Percentiles rank a stretch among this genome's conserved stretches.
phyloP scores from a whole-genome alignment of 1,140 invertebrate species.

The roundworm (Caenorhabditis elegans) region DNA sequence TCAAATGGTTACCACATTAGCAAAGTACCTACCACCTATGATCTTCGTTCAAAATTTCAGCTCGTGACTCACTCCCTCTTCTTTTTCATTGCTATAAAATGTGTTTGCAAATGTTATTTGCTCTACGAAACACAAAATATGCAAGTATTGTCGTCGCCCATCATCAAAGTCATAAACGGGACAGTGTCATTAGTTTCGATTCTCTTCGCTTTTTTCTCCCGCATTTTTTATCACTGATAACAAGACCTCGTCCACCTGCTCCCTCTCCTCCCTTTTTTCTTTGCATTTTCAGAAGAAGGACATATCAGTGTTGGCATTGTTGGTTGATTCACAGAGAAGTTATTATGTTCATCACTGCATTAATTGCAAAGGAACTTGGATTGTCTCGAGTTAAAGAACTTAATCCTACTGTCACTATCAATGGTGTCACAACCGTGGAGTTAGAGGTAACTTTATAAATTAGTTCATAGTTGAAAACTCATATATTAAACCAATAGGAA shows the following conservation, averaged over 20 bases:
- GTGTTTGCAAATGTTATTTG: conserved; percentile 14
- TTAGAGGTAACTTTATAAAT: neutral
- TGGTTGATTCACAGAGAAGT: neutral
- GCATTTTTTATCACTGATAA: neutral
- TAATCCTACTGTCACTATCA: neutral
- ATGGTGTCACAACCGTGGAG: neutral
- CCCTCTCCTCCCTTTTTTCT: neutral
- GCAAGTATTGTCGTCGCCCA: neutral
- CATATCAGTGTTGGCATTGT: neutral
- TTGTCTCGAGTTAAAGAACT: neutral
- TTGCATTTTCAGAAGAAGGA: neutral
- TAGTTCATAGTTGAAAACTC: no score
- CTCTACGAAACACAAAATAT: neutral
- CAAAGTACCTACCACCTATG: no score
- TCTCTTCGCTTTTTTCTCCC: neutral
- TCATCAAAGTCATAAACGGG: conserved; percentile 3
- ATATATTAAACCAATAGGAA: no score
- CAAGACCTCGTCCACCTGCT: neutral
- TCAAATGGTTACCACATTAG: no score
- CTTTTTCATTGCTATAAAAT: neutral
- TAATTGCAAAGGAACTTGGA: neutral
- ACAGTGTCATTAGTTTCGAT: neutral
- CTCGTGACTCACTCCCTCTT: neutral
- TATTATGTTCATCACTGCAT: neutral
- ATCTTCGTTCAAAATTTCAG: no score